phyloP scores from a whole-genome alignment of 2,797 vertebrate genomes.

The Labeo calbasu region DNA sequence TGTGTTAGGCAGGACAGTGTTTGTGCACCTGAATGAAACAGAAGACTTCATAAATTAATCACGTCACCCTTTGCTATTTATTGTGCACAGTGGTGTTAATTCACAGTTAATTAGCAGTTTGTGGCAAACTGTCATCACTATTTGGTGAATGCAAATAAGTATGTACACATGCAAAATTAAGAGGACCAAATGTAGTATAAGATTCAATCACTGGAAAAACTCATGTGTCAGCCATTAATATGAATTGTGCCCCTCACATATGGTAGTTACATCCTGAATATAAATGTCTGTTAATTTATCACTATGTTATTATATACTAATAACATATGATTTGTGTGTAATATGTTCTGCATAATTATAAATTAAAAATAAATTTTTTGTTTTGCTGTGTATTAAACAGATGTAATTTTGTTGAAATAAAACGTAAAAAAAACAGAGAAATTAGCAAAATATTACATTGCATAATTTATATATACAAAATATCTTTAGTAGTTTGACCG shows the following conservation, averaged over 20 bases:
- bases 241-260: background rate
- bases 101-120: background rate
- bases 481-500: background rate
- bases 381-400: too few relatives aligned
- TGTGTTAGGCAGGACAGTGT: slow-evolving; percentile 52
- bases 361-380: background rate
- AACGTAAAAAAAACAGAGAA: background rate
- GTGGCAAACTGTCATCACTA: background rate
- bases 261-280: background rate
- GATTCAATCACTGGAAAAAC: background rate
- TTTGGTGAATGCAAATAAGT: background rate
- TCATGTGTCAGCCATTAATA: background rate
- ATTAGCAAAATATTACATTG: background rate
- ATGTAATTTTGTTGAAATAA: background rate
- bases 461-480: background rate
- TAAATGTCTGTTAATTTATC: background rate
- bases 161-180: background rate
- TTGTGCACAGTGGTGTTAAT: background rate
- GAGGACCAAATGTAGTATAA: background rate
- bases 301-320: background rate
- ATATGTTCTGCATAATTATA: background rate
- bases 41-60: background rate
- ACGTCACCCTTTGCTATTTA: background rate
- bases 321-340: background rate
- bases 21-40: slow-evolving; percentile 14